phyloP scores from a whole-genome alignment of 1,140 invertebrate genomes.

The Vanessa tameamea region DNA sequence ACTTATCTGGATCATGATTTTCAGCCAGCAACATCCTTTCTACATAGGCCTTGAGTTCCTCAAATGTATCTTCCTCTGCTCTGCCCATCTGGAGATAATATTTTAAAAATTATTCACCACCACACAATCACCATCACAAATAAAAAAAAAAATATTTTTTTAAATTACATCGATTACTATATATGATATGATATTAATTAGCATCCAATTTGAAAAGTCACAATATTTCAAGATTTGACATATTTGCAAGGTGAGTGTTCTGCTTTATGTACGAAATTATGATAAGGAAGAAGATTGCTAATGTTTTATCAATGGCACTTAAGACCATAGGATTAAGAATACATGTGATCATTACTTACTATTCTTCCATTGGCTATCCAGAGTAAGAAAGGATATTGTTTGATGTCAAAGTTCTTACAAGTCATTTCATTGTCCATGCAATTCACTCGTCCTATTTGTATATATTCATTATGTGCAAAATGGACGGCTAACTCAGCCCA shows the following conservation, averaged over 20 bases:
- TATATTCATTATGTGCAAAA: constrained; percentile 65
- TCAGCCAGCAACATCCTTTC: constrained; percentile 70
- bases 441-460: constrained; percentile 71
- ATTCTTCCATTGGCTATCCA: constrained; percentile 74
- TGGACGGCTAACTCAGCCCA: constrained; percentile 66
- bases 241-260: too few relatives aligned
- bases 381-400: constrained; percentile 66
- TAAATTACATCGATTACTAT: neutral
- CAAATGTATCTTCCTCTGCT: constrained; percentile 50
- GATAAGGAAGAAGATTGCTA: too few relatives aligned
- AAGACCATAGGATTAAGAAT: neutral
- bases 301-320: too few relatives aligned
- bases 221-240: too few relatives aligned
- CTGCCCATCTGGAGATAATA: constrained; percentile 56
- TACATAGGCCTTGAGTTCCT: constrained; percentile 61
- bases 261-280: too few relatives aligned
- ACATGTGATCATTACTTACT: constrained; percentile 49
- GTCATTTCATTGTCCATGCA: constrained; percentile 69
- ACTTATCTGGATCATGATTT: constrained; percentile 75
- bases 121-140: too few relatives aligned
- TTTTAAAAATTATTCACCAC: neutral
- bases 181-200: too few relatives aligned
- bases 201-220: too few relatives aligned
- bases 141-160: neutral
- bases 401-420: constrained; percentile 72